A percentile compares a stretch with the other conserved stretches of the same genome.
These are phyloP conservation scores for Drosophila robusta DNA, from an alignment of 2,888 invertebrate species.

Conservation along the genomic window DNA sequence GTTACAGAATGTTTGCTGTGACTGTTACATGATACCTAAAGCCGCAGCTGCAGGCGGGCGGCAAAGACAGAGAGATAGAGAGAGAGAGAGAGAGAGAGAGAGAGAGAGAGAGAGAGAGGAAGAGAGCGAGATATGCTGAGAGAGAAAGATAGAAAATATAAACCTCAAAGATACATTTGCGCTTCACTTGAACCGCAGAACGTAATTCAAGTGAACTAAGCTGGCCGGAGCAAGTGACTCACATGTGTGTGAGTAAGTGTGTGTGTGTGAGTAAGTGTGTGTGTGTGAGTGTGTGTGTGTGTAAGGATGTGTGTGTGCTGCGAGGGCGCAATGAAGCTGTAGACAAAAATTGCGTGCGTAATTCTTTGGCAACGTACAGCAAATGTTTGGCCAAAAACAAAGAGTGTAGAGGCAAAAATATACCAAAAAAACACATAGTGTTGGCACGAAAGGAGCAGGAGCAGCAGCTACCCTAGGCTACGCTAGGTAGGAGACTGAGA, in stretches of 20 bases:
- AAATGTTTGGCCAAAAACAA: constrained; percentile 60
- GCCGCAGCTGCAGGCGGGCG: constrained; percentile 36
- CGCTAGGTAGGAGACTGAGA: background rate
- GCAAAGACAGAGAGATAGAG: constrained; percentile 7
- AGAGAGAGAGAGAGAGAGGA: constrained; percentile 21
- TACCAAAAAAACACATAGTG: constrained; percentile 34
- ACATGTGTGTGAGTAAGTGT: constrained; percentile 25
- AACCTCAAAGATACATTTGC: constrained; percentile 81
- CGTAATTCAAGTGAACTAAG: constrained; percentile 75
- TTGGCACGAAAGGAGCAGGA: constrained; percentile 19
- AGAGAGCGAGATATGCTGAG: background rate
- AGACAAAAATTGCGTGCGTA: constrained; percentile 75
- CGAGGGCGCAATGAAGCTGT: constrained; percentile 73
- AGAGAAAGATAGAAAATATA: constrained; percentile 52
- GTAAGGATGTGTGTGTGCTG: constrained; percentile 20
- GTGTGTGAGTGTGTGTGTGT: too few species aligned
- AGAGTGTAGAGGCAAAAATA: constrained; percentile 12
- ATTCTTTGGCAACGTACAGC: constrained; percentile 56
- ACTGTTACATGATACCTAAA: constrained; percentile 63
- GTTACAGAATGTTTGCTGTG: constrained; percentile 52
- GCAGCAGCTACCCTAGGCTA: constrained; percentile 1
- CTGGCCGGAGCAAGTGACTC: constrained; percentile 62
- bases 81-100: constrained; percentile 1
- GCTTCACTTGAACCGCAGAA: constrained; percentile 77
- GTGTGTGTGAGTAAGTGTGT: constrained; percentile 2